phyloP scores from a whole-genome alignment of 2,113 vertebrate genomes.

The Benitochromis conjunctus region DNA sequence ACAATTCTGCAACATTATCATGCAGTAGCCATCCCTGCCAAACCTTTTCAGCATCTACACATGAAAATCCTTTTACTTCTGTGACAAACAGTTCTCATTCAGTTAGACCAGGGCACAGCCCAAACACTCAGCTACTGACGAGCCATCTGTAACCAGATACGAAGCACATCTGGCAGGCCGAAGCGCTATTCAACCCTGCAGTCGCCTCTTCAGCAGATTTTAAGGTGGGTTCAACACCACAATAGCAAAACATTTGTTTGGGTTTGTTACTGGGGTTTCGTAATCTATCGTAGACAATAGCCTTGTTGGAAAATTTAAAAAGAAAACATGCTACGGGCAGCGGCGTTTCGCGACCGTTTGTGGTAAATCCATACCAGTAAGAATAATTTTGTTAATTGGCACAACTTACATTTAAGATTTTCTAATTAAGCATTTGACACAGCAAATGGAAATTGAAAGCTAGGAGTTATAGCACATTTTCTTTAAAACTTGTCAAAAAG shows the following conservation, averaged over 20 bases:
- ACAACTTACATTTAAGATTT: not conserved
- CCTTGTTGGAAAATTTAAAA: not conserved
- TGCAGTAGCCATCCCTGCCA: not conserved
- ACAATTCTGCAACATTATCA: not conserved
- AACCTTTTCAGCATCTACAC: conserved; percentile 2
- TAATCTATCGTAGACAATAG: not conserved
- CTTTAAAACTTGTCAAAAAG: not conserved
- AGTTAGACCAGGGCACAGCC: conserved; percentile 24
- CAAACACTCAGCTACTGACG: conserved; percentile 56
- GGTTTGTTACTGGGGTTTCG: not conserved
- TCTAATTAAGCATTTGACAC: not conserved
- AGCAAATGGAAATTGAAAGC: not conserved
- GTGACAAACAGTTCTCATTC: conserved; percentile 1
- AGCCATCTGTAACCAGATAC: conserved; percentile 77
- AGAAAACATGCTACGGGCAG: not conserved
- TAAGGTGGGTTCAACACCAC: conserved; percentile 10
- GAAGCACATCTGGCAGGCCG: conserved; percentile 64
- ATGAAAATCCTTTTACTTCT: not conserved
- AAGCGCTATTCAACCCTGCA: conserved; percentile 31
- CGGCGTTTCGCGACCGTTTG: not conserved
- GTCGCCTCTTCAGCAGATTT: conserved; percentile 42
- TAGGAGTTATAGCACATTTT: not conserved
- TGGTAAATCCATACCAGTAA: not conserved
- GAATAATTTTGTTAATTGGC: not conserved
- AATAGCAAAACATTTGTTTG: not conserved